Conservation (phyloP, 1,140 invertebrate genomes). For the Paramacrobiotus metropolitanus region DNA sequence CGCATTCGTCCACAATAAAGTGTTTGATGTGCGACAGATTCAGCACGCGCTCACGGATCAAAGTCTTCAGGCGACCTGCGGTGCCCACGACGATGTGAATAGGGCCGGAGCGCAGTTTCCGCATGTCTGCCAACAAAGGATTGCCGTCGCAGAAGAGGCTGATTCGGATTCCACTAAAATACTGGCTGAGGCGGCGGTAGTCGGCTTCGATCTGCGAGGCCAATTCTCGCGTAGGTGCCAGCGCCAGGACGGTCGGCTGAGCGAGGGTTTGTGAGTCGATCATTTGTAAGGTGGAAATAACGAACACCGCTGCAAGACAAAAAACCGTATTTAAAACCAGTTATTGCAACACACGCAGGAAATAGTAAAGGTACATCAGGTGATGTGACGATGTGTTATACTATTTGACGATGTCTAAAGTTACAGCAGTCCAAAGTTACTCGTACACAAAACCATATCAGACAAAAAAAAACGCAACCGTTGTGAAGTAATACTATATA, state of each 20-base stretch:
- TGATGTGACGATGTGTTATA: no score
- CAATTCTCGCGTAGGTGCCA: conserved; percentile 85
- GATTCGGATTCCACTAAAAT: conserved; percentile 20
- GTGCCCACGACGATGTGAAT: conserved; percentile 95
- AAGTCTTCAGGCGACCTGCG: conserved; percentile 74
- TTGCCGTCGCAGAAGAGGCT: conserved; percentile 90
- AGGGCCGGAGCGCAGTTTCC: conserved; percentile 35
- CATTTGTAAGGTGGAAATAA: conserved; percentile 86
- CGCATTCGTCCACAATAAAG: conserved; percentile 37
- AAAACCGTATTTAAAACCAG: not conserved
- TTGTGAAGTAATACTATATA: no score
- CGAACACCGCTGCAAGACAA: conserved; percentile 60
- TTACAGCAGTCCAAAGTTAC: no score
- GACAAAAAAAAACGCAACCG: no score
- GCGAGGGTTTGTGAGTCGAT: conserved; percentile 71
- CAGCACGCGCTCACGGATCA: conserved; percentile 70
- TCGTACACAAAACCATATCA: no score
- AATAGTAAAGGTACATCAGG: not conserved
- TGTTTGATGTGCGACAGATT: conserved; percentile 42
- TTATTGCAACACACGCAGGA: not conserved
- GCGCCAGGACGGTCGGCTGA: conserved; percentile 42
- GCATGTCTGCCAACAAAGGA: conserved; percentile 74
- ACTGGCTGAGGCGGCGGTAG: not conserved
- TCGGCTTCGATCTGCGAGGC: conserved; percentile 39
- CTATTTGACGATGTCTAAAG: no score